These are phyloP conservation scores for Xiphophorus couchianus DNA, from an alignment of 2,113 vertebrate genomes.

Conservation along the genomic window DNA sequence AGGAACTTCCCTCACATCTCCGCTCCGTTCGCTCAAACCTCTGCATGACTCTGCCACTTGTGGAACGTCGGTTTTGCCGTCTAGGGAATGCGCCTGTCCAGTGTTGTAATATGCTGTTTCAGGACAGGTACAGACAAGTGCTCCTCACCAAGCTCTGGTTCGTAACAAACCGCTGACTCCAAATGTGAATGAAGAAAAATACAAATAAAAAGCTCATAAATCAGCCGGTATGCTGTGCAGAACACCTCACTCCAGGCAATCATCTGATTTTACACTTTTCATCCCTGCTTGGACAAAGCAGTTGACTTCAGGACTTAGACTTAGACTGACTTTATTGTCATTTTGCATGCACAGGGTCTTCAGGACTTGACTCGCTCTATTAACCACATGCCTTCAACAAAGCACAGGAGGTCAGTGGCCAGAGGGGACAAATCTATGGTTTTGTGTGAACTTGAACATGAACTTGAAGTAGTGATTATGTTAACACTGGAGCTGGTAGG, in stretches of 20 bases:
- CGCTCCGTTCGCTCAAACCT: conserved; percentile 25
- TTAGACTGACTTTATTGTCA: too few relatives aligned
- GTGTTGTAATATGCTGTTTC: conserved; percentile 38
- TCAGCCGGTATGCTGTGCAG: conserved; percentile 18
- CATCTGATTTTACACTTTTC: conserved; percentile 43
- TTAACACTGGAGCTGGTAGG: conserved; percentile 27
- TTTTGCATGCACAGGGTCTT: neutral
- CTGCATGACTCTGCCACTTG: conserved; percentile 35
- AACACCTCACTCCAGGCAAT: conserved; percentile 32
- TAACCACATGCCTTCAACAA: conserved; percentile 40
- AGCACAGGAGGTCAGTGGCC: conserved; percentile 42
- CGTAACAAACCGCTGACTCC: conserved; percentile 25
- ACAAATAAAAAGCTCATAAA: conserved; percentile 35
- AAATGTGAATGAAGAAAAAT: neutral
- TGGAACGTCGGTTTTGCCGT: conserved; percentile 31
- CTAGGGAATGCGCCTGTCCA: conserved; percentile 30
- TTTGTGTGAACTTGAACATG: conserved; percentile 9
- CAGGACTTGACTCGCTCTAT: conserved; percentile 45
- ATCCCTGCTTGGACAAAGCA: conserved; percentile 24
- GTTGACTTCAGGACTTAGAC: conserved; percentile 38
- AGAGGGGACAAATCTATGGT: conserved; percentile 20
- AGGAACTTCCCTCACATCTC: conserved; percentile 46
- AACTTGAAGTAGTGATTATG: conserved; percentile 32
- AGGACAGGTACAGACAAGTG: conserved; percentile 37
- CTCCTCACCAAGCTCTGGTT: conserved; percentile 42